Conservation (phyloP, 1,140 invertebrate species). For the Glomeris maerens region DNA sequence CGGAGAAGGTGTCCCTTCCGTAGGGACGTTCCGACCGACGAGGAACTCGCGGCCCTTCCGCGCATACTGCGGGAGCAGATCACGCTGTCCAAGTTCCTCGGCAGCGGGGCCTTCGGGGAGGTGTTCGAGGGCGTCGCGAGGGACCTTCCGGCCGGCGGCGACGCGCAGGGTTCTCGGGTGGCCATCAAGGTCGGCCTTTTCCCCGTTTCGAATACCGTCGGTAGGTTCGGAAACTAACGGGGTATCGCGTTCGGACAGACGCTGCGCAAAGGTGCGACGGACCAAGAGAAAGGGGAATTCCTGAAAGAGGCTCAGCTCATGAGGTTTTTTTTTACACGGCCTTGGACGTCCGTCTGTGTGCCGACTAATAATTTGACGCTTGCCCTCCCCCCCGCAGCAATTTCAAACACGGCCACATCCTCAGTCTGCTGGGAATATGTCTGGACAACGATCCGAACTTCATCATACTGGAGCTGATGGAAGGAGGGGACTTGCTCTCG, state of each 20-base stretch:
- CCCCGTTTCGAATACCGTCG: too few species aligned
- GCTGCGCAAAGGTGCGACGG: slow-evolving; percentile 76
- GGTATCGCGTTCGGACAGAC: too few species aligned
- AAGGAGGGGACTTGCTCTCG: slow-evolving; percentile 81
- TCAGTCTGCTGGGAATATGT: slow-evolving; percentile 82
- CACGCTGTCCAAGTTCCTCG: slow-evolving; percentile 70
- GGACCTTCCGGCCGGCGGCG: slow-evolving; percentile 33
- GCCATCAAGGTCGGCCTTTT: slow-evolving; percentile 62
- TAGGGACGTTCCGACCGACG: slow-evolving; percentile 37
- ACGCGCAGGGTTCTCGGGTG: slow-evolving; percentile 46
- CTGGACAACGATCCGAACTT: slow-evolving; percentile 83
- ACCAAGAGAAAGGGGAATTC: slow-evolving; percentile 82
- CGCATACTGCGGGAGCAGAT: slow-evolving; percentile 68
- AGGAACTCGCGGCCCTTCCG: slow-evolving; percentile 57
- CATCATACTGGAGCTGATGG: slow-evolving; percentile 93
- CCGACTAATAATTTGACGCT: too few species aligned
- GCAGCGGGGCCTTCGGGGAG: slow-evolving; percentile 92
- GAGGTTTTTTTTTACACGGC: slow-evolving; percentile 42
- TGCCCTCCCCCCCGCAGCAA: too few species aligned
- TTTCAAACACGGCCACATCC: slow-evolving; percentile 90
- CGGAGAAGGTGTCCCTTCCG: slow-evolving; percentile 6
- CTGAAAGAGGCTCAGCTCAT: slow-evolving; percentile 92
- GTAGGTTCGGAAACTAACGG: too few species aligned
- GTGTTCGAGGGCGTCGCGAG: slow-evolving; percentile 78
- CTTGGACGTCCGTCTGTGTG: too few species aligned